phyloP scores from a whole-genome alignment of 92 coral and sea anemone genomes.

The Epizoanthus scotinus region DNA sequence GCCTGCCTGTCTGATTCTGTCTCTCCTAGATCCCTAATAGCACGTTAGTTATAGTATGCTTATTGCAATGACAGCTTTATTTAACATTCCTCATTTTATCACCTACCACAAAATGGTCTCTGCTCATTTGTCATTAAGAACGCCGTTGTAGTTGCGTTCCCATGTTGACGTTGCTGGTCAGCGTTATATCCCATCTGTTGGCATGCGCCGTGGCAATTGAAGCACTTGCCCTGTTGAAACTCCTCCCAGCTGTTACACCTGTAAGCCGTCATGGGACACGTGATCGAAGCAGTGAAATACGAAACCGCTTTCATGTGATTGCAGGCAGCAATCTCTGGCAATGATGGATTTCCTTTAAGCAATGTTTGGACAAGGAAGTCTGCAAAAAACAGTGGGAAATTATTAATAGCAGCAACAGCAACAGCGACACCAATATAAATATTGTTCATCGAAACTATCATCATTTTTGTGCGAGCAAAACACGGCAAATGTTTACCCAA shows the following conservation, averaged over 20 bases:
- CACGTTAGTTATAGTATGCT: neutral
- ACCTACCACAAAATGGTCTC: conserved; percentile 68
- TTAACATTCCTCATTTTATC: neutral
- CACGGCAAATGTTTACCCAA: too few species aligned
- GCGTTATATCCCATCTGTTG: conserved; percentile 88
- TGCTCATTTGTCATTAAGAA: conserved; percentile 51
- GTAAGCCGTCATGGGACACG: conserved; percentile 76
- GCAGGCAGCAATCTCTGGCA: conserved; percentile 72
- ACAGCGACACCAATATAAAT: too few species aligned
- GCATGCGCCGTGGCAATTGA: conserved; percentile 61
- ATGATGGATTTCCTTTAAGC: conserved; percentile 39
- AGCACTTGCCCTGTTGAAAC: conserved; percentile 77
- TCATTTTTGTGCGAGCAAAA: too few species aligned
- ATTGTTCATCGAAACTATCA: too few species aligned
- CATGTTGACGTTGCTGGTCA: conserved; percentile 38
- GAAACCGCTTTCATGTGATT: conserved; percentile 90
- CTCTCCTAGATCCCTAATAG: neutral
- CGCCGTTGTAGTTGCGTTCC: conserved; percentile 38
- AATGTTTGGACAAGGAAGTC: conserved; percentile 13
- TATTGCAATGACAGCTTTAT: too few species aligned
- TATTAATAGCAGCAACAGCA: too few species aligned
- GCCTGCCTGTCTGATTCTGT: too few species aligned
- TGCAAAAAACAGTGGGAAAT: neutral
- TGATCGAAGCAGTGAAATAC: conserved; percentile 83
- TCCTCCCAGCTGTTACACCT: conserved; percentile 78